A percentile compares a stretch with the other conserved stretches of the same genome.
These are phyloP conservation scores for Crotalus viridis DNA, from an alignment of 2,113 vertebrate genomes.

Conservation along the genomic window DNA sequence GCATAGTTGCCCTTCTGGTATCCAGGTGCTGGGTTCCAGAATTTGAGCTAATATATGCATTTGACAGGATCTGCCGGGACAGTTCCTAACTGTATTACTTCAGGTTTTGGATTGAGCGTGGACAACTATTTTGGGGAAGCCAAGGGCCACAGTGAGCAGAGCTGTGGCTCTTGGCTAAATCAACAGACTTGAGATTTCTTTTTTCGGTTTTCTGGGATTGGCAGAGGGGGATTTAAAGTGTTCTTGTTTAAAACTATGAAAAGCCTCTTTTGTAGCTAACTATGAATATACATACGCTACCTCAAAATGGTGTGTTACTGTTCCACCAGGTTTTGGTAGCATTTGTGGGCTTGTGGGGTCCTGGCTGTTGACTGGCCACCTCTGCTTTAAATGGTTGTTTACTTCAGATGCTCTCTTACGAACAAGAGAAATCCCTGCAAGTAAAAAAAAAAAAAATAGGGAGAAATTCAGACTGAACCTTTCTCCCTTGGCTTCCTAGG, in stretches of 20 bases:
- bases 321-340: neutral
- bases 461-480: neutral
- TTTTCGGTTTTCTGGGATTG: neutral
- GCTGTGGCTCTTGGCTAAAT: neutral
- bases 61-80: neutral
- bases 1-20: neutral
- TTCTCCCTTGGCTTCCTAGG: neutral
- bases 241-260: neutral
- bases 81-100: neutral
- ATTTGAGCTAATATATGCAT: neutral
- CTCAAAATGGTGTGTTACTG: neutral
- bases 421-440: neutral
- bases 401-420: neutral
- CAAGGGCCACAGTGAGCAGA: neutral
- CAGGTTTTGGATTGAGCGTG: neutral
- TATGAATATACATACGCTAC: neutral
- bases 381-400: neutral
- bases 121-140: neutral
- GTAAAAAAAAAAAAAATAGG: conserved; percentile 16
- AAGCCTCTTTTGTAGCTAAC: neutral
- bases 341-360: neutral
- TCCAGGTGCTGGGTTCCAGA: neutral
- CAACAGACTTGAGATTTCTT: neutral
- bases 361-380: neutral
- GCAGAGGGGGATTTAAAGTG: neutral